phyloP scores from a whole-genome alignment of 2,797 vertebrate genomes.

The Zalophus californianus region DNA sequence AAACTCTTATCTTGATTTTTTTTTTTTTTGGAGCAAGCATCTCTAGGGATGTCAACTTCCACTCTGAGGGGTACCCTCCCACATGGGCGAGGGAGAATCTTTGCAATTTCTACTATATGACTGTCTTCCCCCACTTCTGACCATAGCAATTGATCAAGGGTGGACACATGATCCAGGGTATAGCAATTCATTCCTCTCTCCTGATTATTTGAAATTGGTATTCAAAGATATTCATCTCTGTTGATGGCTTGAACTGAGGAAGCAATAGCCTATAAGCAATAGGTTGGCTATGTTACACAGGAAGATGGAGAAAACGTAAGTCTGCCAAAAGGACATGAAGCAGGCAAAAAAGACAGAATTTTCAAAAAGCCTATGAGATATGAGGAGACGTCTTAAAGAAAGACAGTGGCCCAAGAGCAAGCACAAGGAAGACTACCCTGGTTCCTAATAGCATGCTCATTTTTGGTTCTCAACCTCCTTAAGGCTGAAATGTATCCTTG shows the following conservation, averaged over 20 bases:
- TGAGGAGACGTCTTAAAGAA: not conserved
- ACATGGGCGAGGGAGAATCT: not conserved
- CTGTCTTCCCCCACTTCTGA: not conserved
- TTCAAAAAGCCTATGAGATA: not conserved
- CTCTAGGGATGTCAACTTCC: not conserved
- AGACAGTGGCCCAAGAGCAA: not conserved
- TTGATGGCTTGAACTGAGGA: not conserved
- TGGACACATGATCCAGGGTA: not conserved
- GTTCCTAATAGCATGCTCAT: not conserved
- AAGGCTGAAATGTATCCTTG: not conserved
- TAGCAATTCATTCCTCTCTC: not conserved
- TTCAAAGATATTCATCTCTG: not conserved
- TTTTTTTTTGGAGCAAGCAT: not conserved
- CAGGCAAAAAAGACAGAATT: not conserved
- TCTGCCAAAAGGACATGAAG: not conserved
- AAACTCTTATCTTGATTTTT: not conserved
- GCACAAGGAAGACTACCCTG: not conserved
- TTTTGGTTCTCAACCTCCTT: not conserved
- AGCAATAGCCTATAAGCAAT: not conserved
- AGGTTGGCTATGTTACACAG: not conserved
- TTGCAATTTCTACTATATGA: not conserved
- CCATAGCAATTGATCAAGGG: not conserved
- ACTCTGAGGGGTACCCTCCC: not conserved
- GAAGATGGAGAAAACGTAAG: not conserved
- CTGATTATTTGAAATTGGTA: conserved; percentile 32